Base-by-base conservation (phyloP, 2,797 vertebrate species). In the Hyperoplus immaculatus region DNA sequence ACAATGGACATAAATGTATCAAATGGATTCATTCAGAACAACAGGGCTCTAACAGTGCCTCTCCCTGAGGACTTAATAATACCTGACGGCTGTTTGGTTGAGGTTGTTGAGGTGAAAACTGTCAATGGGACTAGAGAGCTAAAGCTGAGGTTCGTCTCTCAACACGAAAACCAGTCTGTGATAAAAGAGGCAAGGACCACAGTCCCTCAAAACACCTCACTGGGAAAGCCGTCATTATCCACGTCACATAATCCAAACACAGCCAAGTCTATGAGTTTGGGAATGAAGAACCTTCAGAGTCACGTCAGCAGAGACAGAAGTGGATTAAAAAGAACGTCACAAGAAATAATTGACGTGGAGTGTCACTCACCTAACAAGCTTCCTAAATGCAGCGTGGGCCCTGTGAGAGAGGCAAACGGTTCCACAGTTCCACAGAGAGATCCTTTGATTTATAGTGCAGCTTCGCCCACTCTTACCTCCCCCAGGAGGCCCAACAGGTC, bases 91-190 rank as follows among this genome's bases (percentile, higher is more conserved):
- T 99, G 97, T 88, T 91, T 98, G 80, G 97, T 98, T 65, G 96
- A 99, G 88, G 85, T 99, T 60, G 93, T 98, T 14, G 97, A 98
- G 29, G 95, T 99, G 64, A 98, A 97, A 90, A 96, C 97, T 29
- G 96, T 98, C 53, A 97, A 98, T 0, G 97, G 96, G 51, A 94
- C 96, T 0, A 97, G 97, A 63, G 97, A 98, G 77, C 87, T 99
- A 21, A 96, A 98, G 82, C 94, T 99, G 70, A 96, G 97, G 77
- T 86, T 98, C 5, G 89, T 96, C 41, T 91, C 95, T 5, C 88
- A 94, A 82, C 93, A 94, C 57, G 88, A 94, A 5, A 84, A 90
- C 1, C 88, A 89, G 49, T 82, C 88, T 0, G 80, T 88, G 43
- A 89, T 83, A 38, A 93, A 92, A 64, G 92, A 93, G 47, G 47